Percentiles rank a stretch among this genome's conserved stretches.
phyloP scores from a whole-genome alignment of 2,888 invertebrate species.

The Crioceris asparagi region DNA sequence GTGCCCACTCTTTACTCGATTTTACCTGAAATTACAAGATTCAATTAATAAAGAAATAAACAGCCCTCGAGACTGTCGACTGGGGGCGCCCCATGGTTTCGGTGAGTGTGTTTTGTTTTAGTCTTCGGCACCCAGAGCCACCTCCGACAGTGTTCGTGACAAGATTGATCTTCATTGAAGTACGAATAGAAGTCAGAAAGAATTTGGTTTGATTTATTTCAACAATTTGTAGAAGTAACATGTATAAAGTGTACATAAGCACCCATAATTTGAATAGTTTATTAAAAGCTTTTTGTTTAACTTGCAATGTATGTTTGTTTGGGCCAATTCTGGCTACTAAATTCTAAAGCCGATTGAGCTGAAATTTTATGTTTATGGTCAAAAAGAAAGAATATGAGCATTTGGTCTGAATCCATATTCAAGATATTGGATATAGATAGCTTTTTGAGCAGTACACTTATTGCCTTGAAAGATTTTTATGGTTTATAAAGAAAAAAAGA shows the following conservation, averaged over 20 bases:
- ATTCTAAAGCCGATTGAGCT: no score
- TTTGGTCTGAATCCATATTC: no score
- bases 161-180: conserved; percentile 16
- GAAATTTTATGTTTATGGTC: no score
- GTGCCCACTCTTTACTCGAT: conserved; percentile 19
- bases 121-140: conserved; percentile 16
- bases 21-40: conserved; percentile 21
- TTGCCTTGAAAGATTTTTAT: no score
- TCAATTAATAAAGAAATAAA: conserved; percentile 22
- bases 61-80: conserved; percentile 20
- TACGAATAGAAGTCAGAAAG: conserved; percentile 5
- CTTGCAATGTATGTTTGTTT: no score
- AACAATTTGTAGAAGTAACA: not conserved
- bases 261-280: no score
- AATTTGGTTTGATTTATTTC: not conserved
- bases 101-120: conserved; percentile 18
- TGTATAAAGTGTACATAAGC: not conserved
- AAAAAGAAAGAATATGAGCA: no score
- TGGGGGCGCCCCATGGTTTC: conserved; percentile 18
- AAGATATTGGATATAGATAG: no score
- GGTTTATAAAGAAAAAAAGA: no score
- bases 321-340: no score
- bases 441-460: no score
- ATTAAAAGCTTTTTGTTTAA: no score
- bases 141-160: conserved; percentile 20